phyloP scores from a whole-genome alignment of 2,113 vertebrate genomes.

The Ictidomys tridecemlineatus region DNA sequence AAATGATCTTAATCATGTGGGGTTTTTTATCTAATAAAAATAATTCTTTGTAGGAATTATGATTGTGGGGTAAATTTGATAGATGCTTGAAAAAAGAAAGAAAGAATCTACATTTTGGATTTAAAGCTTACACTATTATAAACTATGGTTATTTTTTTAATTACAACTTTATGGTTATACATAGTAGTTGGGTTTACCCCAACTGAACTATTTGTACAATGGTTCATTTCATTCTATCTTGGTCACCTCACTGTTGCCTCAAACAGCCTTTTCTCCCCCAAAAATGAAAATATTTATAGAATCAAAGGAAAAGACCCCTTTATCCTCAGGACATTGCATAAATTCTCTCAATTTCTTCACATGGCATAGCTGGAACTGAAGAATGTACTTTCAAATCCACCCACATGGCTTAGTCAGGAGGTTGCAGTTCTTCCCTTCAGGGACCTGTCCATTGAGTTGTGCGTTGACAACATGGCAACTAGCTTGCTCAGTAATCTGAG shows the following conservation, averaged over 20 bases:
- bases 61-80: not conserved
- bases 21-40: not conserved
- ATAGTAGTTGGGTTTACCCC: too few relatives aligned
- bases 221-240: not conserved
- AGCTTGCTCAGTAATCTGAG: not conserved
- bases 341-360: constrained; percentile 20
- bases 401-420: not conserved
- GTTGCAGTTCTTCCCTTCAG: not conserved
- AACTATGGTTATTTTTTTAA: not conserved
- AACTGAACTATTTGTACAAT: not conserved
- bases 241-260: not conserved
- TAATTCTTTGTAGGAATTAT: not conserved
- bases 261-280: not conserved
- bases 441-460: not conserved
- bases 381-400: not conserved
- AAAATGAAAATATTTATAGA: not conserved
- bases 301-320: not conserved
- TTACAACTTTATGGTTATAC: too few relatives aligned
- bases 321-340: not conserved
- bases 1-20: not conserved
- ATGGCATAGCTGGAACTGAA: not conserved
- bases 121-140: not conserved
- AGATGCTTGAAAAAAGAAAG: constrained; percentile 17
- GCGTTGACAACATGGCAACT: not conserved
- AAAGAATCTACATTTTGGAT: not conserved